Percentiles rank a stretch among this genome's conserved stretches.
Evolutionary conservation across 2,113 vertebrate genomes (phyloP).

Genomic region (Acanthisitta chloris): DNA sequence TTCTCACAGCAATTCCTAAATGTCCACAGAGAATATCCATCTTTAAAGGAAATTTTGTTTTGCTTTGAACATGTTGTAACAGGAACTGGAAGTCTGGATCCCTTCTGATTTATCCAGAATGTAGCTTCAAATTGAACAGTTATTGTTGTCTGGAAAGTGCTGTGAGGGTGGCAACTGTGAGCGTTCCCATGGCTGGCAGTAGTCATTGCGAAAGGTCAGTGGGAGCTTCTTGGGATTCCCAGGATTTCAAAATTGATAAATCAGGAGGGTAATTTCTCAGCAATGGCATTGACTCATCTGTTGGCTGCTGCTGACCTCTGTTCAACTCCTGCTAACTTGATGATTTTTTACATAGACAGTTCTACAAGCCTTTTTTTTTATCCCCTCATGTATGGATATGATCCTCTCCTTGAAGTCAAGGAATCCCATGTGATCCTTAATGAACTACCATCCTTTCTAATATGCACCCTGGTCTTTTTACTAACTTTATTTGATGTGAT

Average conservation of each 20-base stretch:
- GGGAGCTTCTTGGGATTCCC: neutral
- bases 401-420: neutral
- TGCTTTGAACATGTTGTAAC: neutral
- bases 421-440: neutral
- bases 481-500: neutral
- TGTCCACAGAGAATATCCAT: neutral
- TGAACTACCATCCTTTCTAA: neutral
- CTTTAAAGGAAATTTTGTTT: neutral
- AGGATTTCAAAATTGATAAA: neutral
- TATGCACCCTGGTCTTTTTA: neutral
- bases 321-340: neutral
- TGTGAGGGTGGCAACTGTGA: neutral
- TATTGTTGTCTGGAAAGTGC: neutral
- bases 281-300: neutral
- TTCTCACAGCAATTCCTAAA: neutral
- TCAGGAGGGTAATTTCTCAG: neutral
- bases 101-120: neutral
- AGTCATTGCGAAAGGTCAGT: neutral
- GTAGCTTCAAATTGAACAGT: neutral
- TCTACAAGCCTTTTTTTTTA: neutral
- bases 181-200: neutral
- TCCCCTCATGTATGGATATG: neutral
- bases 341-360: neutral
- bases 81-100: neutral
- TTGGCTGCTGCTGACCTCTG: neutral